A percentile compares a stretch with the other conserved stretches of the same genome.
Evolutionary conservation across 64 coral and sea anemone species (phyloP).

Genomic region (Montipora foliosa): DNA sequence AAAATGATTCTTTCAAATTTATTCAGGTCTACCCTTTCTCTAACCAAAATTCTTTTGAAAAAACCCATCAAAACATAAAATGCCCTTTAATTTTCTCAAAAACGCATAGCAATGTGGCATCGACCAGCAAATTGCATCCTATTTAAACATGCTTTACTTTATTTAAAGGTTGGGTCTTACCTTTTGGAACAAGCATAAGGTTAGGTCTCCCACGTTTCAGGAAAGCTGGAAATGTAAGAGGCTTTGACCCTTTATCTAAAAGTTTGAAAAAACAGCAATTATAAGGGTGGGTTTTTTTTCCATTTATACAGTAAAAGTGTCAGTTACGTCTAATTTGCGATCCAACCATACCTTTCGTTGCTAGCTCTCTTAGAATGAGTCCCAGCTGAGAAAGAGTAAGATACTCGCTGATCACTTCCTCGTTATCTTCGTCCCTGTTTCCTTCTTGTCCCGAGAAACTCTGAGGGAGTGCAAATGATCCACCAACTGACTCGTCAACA

Average conservation of each 20-base stretch:
- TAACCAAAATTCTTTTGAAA: no score
- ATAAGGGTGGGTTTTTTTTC: no score
- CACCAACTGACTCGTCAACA: neutral
- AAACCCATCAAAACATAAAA: no score
- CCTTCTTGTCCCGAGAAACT: neutral
- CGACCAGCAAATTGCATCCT: no score
- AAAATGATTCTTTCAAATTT: neutral
- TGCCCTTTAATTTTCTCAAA: no score
- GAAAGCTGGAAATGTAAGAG: slow-evolving; percentile 65
- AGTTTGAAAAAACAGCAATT: neutral
- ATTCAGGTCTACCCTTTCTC: neutral
- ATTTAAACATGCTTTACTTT: no score
- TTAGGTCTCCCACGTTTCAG: slow-evolving; percentile 79
- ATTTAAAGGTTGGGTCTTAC: neutral
- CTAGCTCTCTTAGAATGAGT: slow-evolving; percentile 46
- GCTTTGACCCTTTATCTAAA: slow-evolving; percentile 27
- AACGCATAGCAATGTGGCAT: no score
- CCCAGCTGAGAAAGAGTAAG: slow-evolving; percentile 72
- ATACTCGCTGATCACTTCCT: slow-evolving; percentile 50
- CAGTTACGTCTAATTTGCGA: no score
- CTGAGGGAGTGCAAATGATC: neutral
- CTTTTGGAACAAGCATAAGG: slow-evolving; percentile 86
- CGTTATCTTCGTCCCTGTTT: slow-evolving; percentile 5
- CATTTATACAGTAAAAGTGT: no score
- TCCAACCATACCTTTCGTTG: slow-evolving; percentile 42